Evolutionary conservation across 2,797 vertebrate species (phyloP), one percentile per base, ranked within the genome.

Genomic region (Neomorphus geoffroyi): DNA sequence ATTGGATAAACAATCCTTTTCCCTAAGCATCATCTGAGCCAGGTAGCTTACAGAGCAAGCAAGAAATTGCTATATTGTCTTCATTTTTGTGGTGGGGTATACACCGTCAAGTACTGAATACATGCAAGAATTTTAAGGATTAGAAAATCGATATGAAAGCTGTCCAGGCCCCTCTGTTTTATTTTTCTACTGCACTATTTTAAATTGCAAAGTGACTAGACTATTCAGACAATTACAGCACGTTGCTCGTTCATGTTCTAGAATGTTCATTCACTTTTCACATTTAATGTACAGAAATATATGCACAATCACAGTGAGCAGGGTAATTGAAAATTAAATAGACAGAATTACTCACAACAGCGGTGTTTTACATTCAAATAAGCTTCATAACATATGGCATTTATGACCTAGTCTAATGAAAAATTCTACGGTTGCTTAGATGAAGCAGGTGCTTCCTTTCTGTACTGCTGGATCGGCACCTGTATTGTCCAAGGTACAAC

Each of bases 301-400:
- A 53, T 69, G 67, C 93, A 90, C 66, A 64, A 54, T 22, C 88
- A 82, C 1, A 5, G 84, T 80, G 66, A 93, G 75, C 27, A 0
- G 58, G 16, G 53, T 67, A 93, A 95, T 32, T 82, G 91, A 90
- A 89, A 95, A 82, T 74, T 81, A 94, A 86, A 82, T 46, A 61
- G 70, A 33, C 62, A 81, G 67, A 95, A 94, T 86, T 71, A 84
- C 74, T 93, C 61, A 85, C 50, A 77, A 80, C 39, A 84, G 62
- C 71, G 80, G 22, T 88, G 93, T 82, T 95, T 94, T 65, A 88
- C 77, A 86, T 88, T 92, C 92, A 88, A 86, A 92, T 81, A 74
- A 62, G 43, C 67, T 78, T 26, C 26, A 14, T 46, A 91, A 71
- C 67, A 71, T 62, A 90, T 60, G 69, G 72, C n/a, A 35, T 78